Conservation (phyloP, 1,140 invertebrate genomes). For the Phocides pigmalion region DNA sequence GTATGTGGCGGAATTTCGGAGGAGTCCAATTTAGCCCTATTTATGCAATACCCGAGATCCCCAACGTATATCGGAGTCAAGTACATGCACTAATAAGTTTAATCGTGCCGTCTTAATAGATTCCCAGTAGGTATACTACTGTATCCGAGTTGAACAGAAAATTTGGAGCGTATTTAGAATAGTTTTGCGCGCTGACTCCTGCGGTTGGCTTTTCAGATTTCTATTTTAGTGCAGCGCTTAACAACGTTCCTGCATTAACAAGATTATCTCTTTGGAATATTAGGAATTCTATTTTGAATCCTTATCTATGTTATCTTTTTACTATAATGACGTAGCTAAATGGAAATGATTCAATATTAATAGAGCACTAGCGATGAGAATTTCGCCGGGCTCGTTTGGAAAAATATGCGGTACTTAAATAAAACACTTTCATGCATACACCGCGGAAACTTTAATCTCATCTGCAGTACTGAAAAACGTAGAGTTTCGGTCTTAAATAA, state of each 20-base stretch:
- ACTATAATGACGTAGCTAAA: too few species aligned
- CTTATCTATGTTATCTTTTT: too few species aligned
- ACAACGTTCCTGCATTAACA: too few species aligned
- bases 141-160: background rate
- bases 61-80: slow-evolving; percentile 45
- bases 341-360: too few species aligned
- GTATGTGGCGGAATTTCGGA: slow-evolving; percentile 62
- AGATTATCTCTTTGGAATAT: too few species aligned
- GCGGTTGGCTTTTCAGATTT: background rate
- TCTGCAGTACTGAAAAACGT: slow-evolving; percentile 7
- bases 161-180: background rate
- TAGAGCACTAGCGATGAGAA: too few species aligned
- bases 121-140: slow-evolving; percentile 25
- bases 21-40: slow-evolving; percentile 69
- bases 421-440: background rate
- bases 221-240: background rate
- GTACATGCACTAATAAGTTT: slow-evolving; percentile 43
- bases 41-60: slow-evolving; percentile 62
- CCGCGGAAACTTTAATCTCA: background rate
- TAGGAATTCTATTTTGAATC: too few species aligned
- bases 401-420: background rate
- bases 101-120: slow-evolving; percentile 49
- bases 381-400: too few species aligned
- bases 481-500: slow-evolving; percentile 9
- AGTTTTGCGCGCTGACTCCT: background rate